A percentile compares a stretch with the other conserved stretches of the same genome.
phyloP scores from a whole-genome alignment of 2,113 vertebrate species.

The Rousettus leschenaultii region DNA sequence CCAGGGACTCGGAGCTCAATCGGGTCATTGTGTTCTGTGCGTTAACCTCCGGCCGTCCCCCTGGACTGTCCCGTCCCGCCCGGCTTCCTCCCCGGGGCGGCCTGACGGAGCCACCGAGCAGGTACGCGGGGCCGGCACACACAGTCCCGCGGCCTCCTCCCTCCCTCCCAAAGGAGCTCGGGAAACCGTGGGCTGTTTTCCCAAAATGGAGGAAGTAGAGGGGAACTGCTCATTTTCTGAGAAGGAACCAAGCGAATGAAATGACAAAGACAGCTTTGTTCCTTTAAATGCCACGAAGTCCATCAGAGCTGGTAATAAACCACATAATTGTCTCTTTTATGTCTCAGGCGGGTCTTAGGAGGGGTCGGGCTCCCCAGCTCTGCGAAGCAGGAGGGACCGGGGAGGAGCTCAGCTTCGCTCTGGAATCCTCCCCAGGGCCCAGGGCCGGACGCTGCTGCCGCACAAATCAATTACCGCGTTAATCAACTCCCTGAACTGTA shows the following conservation, averaged over 20 bases:
- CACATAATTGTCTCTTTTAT: conserved; percentile 49
- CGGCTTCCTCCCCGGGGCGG: no score
- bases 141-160: no score
- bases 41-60: no score
- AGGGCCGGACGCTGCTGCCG: not conserved
- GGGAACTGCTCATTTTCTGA: conserved; percentile 19
- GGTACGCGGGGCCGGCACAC: no score
- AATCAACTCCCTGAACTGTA: not conserved
- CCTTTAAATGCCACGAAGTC: conserved; percentile 48
- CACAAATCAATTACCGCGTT: not conserved
- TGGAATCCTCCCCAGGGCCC: conserved; percentile 11
- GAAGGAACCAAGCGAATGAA: conserved; percentile 28
- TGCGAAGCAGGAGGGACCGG: conserved; percentile 24
- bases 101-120: no score
- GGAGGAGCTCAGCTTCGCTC: not conserved
- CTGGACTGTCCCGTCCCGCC: no score
- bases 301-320: conserved; percentile 19
- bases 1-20: no score
- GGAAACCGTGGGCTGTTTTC: no score
- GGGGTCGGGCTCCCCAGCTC: not conserved
- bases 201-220: conserved; percentile 46
- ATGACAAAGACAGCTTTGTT: conserved; percentile 16
- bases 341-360: not conserved
- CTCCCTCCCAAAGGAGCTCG: no score
- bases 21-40: no score